Evolutionary conservation across 2,113 vertebrate genomes (phyloP), one percentile per base, ranked within the genome.

Genomic region (Benitochromis conjunctus): DNA sequence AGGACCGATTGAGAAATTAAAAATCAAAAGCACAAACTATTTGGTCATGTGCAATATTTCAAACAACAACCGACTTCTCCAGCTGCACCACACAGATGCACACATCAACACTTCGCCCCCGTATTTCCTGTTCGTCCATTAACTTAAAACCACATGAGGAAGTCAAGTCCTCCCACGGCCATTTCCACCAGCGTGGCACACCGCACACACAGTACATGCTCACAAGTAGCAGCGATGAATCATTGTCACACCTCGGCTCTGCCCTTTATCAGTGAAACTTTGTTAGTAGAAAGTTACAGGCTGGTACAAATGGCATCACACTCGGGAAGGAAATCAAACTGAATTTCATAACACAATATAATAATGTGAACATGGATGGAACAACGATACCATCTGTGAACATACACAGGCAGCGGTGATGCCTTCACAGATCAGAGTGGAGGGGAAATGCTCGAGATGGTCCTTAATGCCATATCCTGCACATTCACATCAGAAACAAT

Each of bases 121-220:
- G 1, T 18, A 11, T 43, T 94, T 95, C 95, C 95, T 93, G 92
- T 88, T 90, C 90, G 86, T 94, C 92, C 92, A 89, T 92, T 91
- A 94, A 94, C 84, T 57, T 56, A 38, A 55, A 93, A 93, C 91
- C 85, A 86, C 93, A 94, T 54, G 57, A 91, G 85, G 86, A 90
- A 94, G 88, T 87, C 18, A 76, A 81, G 18, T 92, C 87, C 92
- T 92, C 95, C 95, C 94, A 95, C 94, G 10, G 82, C 58, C 87
- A 91, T 95, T 96, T 95, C 94, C 95, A 95, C 89, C 64, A 77
- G 79, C 53, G 9, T 66, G 19, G 21, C 58, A 21, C 10, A n/a
- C 55, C n/a, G 41, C 53, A 21, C 46, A 19, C 62, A 76, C 66
- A 71, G 48, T 38, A 26, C 29, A 6, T 8, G 48, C 54, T 38